Evolutionary conservation across 2,113 vertebrate species (phyloP), one percentile per base, ranked within the genome.

Genomic region (Cyprinodon variegatus): DNA sequence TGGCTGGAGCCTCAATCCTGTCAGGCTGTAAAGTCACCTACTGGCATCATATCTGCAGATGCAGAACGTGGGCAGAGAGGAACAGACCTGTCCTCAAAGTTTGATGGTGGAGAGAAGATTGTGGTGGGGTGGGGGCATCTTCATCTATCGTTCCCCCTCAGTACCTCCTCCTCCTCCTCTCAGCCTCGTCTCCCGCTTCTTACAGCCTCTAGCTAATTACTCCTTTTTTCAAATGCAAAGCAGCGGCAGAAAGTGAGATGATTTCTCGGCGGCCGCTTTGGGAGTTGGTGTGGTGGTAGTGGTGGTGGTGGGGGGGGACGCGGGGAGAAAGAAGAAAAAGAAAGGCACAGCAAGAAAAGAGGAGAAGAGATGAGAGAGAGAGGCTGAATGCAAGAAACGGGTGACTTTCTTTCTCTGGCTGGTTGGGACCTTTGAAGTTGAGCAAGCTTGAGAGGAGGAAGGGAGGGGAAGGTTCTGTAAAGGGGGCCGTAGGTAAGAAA

Each of bases 171-270:
- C 63, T 11, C 75, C 73, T 79, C 70, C 63, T 11, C 75, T 74
- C 69, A n/a, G 8, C 29, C 61, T 57, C 57, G 43, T 63, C 72
- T 50, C 60, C 11, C 13, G 39, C 74, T 69, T 81, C 86, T 73
- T 12, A 22, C 78, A 84, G 88, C 90, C 87, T 87, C 88, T 79
- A 88, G 91, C 91, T 94, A 94, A 94, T 94, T 93, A 90, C 89
- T 90, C 84, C 78, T 86, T 94, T 94, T 94, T 95, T 94, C 89
- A 94, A 91, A 95, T 95, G 94, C 93, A 95, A 94, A 94, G 91
- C 88, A 90, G 88, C 68, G 41, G 69, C 75, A 82, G 93, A 93
- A 95, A 95, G 89, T 94, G 94, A 95, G 94, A 93, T 94, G 93
- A 95, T 95, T 94, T 90, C 86, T 93, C 88, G 68, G 84, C 82